Conservation (phyloP, 2,888 invertebrate species). For the Lypha dubia region DNA sequence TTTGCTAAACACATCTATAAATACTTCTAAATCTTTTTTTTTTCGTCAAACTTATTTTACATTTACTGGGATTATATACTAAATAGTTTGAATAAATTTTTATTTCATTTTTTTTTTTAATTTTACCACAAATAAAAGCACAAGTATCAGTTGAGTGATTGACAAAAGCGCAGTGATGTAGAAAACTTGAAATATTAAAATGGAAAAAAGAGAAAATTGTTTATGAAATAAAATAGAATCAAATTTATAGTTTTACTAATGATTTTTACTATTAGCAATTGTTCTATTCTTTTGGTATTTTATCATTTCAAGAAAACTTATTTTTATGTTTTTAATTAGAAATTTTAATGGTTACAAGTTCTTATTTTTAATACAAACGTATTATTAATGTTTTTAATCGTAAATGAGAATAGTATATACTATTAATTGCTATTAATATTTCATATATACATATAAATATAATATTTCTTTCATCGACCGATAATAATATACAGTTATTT, state of each 20-base stretch:
- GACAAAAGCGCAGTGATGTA: slow-evolving; percentile 6
- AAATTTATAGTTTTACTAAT: neutral
- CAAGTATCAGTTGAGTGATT: slow-evolving; percentile 5
- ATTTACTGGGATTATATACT: slow-evolving; percentile 11
- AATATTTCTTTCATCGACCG: too few relatives aligned
- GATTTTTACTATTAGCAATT: neutral
- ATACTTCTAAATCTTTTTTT: slow-evolving; percentile 5
- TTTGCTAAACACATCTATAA: slow-evolving; percentile 8
- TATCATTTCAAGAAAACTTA: neutral
- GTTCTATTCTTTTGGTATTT: neutral
- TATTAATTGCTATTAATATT: too few relatives aligned
- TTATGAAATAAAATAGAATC: neutral
- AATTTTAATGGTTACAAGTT: neutral
- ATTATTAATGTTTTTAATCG: too few relatives aligned
- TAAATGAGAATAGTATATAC: too few relatives aligned
- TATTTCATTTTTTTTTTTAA: neutral
- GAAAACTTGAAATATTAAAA: slow-evolving; percentile 19
- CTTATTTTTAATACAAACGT: neutral
- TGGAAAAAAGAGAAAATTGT: neutral
- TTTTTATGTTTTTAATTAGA: neutral
- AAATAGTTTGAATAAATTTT: neutral
- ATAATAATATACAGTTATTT: too few relatives aligned
- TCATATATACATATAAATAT: too few relatives aligned
- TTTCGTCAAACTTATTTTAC: slow-evolving; percentile 2
- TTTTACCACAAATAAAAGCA: neutral